Conservation (phyloP, 2,113 vertebrate species). For the Mustela lutreola region DNA sequence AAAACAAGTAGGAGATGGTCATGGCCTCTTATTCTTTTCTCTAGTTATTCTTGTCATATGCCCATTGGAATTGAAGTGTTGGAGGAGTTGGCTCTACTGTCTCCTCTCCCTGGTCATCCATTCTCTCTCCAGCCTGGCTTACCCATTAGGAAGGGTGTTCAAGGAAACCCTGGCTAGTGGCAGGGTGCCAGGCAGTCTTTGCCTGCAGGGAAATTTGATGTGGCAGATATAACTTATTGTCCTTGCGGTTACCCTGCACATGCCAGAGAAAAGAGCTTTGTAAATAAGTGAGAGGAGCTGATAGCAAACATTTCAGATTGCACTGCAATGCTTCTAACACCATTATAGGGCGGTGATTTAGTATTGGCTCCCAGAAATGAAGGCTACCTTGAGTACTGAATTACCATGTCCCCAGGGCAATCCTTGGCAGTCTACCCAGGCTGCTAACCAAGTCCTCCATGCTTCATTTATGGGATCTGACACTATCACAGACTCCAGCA, state of each 20-base stretch:
- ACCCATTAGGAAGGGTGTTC: background rate
- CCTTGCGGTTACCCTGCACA: conserved; percentile 17
- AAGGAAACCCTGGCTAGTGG: conserved; percentile 28
- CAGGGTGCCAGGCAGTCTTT: background rate
- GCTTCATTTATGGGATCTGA: conserved; percentile 77
- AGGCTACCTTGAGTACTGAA: conserved; percentile 66
- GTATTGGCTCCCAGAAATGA: conserved; percentile 43
- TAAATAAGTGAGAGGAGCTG: conserved; percentile 44
- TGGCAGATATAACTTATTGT: conserved; percentile 60
- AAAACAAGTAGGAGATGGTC: background rate
- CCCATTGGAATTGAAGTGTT: background rate
- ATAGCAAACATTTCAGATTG: conserved; percentile 32
- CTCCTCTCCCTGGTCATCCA: background rate
- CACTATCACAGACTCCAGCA: conserved; percentile 75
- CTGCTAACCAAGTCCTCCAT: conserved; percentile 74
- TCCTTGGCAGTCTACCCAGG: conserved; percentile 73
- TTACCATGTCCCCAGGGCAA: conserved; percentile 71
- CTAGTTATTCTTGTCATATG: background rate
- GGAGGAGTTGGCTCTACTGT: background rate
- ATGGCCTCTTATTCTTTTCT: background rate
- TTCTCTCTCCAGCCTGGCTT: background rate
- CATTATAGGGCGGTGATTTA: conserved; percentile 54
- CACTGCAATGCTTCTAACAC: conserved; percentile 14
- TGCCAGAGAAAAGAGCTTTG: conserved; percentile 49
- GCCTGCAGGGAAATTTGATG: conserved; percentile 47